phyloP scores from a whole-genome alignment of 2,113 vertebrate species.

The Psammodynastes pulverulentus region DNA sequence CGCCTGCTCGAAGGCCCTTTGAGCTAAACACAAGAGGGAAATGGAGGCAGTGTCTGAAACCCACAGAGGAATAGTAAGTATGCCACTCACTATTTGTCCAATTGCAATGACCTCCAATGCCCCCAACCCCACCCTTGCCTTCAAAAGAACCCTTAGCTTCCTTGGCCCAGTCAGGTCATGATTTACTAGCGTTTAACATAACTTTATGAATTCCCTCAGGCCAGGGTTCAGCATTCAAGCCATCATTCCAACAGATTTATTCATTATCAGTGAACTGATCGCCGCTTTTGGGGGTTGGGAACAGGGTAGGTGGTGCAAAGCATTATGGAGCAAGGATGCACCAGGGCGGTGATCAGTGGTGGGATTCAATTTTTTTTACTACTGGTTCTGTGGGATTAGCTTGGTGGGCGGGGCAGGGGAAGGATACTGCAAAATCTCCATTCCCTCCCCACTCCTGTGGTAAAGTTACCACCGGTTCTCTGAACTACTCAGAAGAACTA shows the following conservation, averaged over 20 bases:
- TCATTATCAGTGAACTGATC: not conserved
- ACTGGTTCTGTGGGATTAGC: too few species aligned
- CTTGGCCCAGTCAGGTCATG: not conserved
- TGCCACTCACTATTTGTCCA: not conserved
- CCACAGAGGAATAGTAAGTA: not conserved
- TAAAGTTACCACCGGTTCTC: too few species aligned
- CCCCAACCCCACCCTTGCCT: too few species aligned
- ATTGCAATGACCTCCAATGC: not conserved
- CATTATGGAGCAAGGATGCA: not conserved
- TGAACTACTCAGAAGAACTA: too few species aligned
- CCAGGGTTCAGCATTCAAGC: not conserved
- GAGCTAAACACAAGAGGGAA: not conserved
- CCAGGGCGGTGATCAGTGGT: not conserved
- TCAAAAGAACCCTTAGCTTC: not conserved
- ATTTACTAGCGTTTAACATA: not conserved
- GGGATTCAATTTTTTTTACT: too few species aligned
- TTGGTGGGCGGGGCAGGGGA: too few species aligned
- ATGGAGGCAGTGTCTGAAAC: not conserved
- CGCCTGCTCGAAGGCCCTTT: too few species aligned
- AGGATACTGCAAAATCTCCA: too few species aligned
- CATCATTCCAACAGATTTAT: not conserved
- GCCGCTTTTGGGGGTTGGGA: not conserved
- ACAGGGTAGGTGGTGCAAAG: not conserved
- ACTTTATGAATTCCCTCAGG: not conserved
- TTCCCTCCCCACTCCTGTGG: too few species aligned